Conservation (phyloP, 2,888 invertebrate species). For the Eristalinus aeneus region DNA sequence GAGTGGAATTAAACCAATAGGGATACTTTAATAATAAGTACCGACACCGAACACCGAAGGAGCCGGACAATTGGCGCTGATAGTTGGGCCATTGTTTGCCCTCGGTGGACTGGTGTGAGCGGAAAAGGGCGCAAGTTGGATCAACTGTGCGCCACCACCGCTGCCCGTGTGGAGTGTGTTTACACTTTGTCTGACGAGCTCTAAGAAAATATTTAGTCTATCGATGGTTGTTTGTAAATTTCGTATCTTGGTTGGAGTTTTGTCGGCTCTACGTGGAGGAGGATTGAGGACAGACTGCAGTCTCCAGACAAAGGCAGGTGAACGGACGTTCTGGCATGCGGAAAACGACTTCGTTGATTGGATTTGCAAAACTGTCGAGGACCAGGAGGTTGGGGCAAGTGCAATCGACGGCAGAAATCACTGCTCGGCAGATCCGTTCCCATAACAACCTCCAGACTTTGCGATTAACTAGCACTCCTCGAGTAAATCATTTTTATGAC, state of each 20-base stretch:
- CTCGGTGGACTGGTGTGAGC: not conserved
- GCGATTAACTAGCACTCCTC: too few species aligned
- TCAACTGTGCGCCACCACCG: not conserved
- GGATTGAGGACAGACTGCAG: not conserved
- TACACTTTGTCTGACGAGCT: constrained; percentile 19
- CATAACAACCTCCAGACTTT: too few species aligned
- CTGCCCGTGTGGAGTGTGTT: constrained; percentile 7
- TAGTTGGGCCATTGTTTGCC: constrained; percentile 5
- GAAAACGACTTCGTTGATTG: not conserved
- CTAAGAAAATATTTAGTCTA: constrained; percentile 27
- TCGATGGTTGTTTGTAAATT: not conserved
- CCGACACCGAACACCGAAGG: constrained; percentile 17
- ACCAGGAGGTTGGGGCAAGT: not conserved
- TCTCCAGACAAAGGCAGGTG: not conserved
- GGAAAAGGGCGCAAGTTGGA: not conserved
- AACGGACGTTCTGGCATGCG: not conserved
- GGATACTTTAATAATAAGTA: constrained; percentile 41
- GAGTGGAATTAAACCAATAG: constrained; percentile 43
- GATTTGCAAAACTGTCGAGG: not conserved
- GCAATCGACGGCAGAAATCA: too few species aligned
- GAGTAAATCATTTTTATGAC: not conserved
- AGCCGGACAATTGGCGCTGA: constrained; percentile 1
- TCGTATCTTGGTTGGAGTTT: not conserved
- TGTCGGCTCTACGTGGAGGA: not conserved
- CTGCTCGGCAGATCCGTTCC: too few species aligned